A percentile compares a stretch with the other conserved stretches of the same genome.
Conservation (phyloP, 2,888 invertebrate genomes). For the Pimpla rufipes region DNA sequence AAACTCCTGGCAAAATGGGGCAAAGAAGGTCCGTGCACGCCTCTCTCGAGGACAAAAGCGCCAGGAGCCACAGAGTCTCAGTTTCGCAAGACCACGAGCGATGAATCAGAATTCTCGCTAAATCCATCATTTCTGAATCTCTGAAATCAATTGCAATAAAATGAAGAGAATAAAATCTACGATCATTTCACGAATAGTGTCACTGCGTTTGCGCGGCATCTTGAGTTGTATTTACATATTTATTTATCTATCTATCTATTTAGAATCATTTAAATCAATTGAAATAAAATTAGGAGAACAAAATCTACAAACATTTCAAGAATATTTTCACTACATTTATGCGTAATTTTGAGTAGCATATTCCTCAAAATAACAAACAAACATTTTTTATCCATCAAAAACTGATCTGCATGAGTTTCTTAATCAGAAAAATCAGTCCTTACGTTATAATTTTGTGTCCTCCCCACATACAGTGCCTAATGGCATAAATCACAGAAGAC, state of each 20-base stretch:
- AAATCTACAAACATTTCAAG: no score
- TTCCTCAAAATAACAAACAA: constrained; percentile 27
- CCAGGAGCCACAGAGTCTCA: constrained; percentile 79
- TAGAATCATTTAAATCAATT: no score
- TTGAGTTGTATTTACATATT: no score
- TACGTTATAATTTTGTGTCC: constrained; percentile 78
- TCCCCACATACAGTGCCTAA: constrained; percentile 76
- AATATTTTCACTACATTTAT: no score
- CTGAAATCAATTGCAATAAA: constrained; percentile 71
- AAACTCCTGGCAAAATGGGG: constrained; percentile 61
- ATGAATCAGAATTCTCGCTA: constrained; percentile 71
- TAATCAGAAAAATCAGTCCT: constrained; percentile 51
- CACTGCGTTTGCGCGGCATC: no score
- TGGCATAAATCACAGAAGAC: constrained; percentile 79
- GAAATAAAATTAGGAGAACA: no score
- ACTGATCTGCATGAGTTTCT: neutral
- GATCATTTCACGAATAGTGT: no score
- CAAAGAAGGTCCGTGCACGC: constrained; percentile 70
- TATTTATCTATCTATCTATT: no score
- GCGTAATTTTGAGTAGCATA: no score
- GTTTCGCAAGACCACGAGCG: constrained; percentile 68
- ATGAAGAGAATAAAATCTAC: no score
- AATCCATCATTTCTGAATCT: constrained; percentile 73
- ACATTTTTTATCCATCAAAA: no score
- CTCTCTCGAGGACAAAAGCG: constrained; percentile 78